Conservation (phyloP, 2,113 vertebrate genomes). For the Phrynocephalus versicolor region DNA sequence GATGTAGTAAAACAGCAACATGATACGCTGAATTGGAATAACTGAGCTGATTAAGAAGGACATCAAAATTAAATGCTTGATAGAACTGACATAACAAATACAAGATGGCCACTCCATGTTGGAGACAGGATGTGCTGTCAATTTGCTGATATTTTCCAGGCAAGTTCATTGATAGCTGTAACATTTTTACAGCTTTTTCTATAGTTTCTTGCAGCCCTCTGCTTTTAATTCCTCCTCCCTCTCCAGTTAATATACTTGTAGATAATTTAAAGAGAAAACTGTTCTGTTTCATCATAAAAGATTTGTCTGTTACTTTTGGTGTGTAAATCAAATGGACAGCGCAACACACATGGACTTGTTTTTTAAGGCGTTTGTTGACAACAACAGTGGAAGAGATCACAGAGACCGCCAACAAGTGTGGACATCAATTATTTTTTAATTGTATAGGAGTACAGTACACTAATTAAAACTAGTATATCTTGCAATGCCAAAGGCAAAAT, state of each 20-base stretch:
- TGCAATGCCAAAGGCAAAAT: slow-evolving; percentile 99
- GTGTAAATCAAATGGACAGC: slow-evolving; percentile 81
- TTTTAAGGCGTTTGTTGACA: slow-evolving; percentile 87
- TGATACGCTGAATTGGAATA: slow-evolving; percentile 73
- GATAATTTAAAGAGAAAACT: slow-evolving; percentile 83
- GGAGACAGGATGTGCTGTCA: slow-evolving; percentile 56
- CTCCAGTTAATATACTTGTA: slow-evolving; percentile 80
- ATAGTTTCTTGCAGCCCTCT: slow-evolving; percentile 76
- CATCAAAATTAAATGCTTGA: slow-evolving; percentile 66
- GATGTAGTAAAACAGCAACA: slow-evolving; percentile 66
- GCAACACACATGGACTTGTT: slow-evolving; percentile 83
- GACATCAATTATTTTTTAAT: slow-evolving; percentile 99
- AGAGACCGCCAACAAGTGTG: slow-evolving; percentile 90
- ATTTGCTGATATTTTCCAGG: slow-evolving; percentile 65
- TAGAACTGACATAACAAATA: slow-evolving; percentile 65
- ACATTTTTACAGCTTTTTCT: slow-evolving; percentile 73
- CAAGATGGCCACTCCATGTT: slow-evolving; percentile 68
- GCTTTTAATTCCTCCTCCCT: slow-evolving; percentile 74
- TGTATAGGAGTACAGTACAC: slow-evolving; percentile 99
- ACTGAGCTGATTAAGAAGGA: slow-evolving; percentile 66
- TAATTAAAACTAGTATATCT: slow-evolving; percentile 99
- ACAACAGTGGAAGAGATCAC: slow-evolving; percentile 93
- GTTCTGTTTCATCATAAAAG: slow-evolving; percentile 83
- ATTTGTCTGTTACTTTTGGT: slow-evolving; percentile 77
- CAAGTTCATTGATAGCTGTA: slow-evolving; percentile 74